A percentile compares a stretch with the other conserved stretches of the same genome.
phyloP scores from a whole-genome alignment of 2,888 invertebrate species.

The Drosophila rubida region DNA sequence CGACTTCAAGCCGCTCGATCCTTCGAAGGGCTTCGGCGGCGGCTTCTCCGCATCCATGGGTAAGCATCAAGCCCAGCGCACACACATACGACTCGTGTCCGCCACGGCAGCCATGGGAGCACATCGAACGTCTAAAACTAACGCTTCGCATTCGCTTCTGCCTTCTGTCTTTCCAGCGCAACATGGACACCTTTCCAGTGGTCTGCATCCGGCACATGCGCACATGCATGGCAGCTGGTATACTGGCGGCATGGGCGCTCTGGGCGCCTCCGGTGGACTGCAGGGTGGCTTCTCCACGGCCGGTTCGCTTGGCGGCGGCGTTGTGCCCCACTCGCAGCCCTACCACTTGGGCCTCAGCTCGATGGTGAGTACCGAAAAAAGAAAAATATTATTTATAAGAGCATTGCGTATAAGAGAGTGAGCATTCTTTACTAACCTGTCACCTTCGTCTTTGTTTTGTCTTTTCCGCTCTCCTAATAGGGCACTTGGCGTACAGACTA shows the following conservation, averaged over 20 bases:
- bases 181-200: constrained; percentile 88
- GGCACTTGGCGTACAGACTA: constrained; percentile 96
- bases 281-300: constrained; percentile 88
- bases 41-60: constrained; percentile 92
- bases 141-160: constrained; percentile 2
- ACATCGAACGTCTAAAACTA: neutral
- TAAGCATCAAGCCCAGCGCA: constrained; percentile 77
- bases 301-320: constrained; percentile 87
- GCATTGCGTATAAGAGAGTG: constrained; percentile 12
- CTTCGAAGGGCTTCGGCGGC: constrained; percentile 91
- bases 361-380: constrained; percentile 86
- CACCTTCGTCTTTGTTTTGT: constrained; percentile 7
- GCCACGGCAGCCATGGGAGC: neutral
- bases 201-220: constrained; percentile 86
- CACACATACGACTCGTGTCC: neutral
- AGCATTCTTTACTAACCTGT: constrained; percentile 40
- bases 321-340: constrained; percentile 89
- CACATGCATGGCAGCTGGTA: constrained; percentile 89
- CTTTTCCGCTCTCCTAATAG: constrained; percentile 85
- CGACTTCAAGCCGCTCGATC: constrained; percentile 96
- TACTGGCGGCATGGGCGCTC: constrained; percentile 86
- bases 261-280: constrained; percentile 87
- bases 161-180: constrained; percentile 85
- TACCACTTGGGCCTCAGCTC: constrained; percentile 89
- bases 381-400: constrained; percentile 43